These are phyloP conservation scores for Pseudopleuronectes americanus DNA, from an alignment of 2,797 vertebrate genomes.

Conservation along the genomic window DNA sequence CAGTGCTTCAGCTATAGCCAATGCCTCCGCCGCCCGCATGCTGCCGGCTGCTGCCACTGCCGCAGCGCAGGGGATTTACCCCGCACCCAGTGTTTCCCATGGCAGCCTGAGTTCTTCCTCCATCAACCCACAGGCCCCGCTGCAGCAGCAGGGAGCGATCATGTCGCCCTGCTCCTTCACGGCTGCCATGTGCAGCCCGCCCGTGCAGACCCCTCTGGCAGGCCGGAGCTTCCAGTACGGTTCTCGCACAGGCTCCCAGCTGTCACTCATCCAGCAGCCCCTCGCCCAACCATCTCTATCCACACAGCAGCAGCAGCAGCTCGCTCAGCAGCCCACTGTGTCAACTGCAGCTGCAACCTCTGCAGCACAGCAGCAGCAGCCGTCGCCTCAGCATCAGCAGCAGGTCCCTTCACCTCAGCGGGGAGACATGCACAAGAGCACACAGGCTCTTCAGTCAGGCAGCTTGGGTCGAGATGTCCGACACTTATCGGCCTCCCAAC, in stretches of 20 bases:
- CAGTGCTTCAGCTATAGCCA: conserved; percentile 84
- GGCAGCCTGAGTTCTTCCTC: conserved; percentile 89
- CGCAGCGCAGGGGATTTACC: conserved; percentile 87
- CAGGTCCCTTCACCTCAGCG: conserved; percentile 88
- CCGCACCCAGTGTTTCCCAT: conserved; percentile 85
- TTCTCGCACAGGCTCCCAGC: conserved; percentile 93
- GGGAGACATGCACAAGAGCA: conserved; percentile 91
- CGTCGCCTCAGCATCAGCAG: conserved; percentile 67
- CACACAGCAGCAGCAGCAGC: conserved; percentile 67
- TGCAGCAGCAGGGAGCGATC: conserved; percentile 86
- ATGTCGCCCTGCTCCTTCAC: conserved; percentile 95
- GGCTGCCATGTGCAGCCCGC: conserved; percentile 90
- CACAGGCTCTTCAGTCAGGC: conserved; percentile 92
- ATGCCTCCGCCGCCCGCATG: conserved; percentile 87
- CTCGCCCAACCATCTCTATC: conserved; percentile 68
- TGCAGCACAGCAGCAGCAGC: conserved; percentile 61
- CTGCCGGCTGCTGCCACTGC: conserved; percentile 83
- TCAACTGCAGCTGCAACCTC: conserved; percentile 53
- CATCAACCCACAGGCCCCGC: conserved; percentile 85
- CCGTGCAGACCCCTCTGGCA: conserved; percentile 92
- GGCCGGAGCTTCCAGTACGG: conserved; percentile 95
- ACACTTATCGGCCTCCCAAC: conserved; percentile 96
- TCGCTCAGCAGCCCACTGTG: conserved; percentile 57
- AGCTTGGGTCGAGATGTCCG: conserved; percentile 93
- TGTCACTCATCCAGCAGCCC: conserved; percentile 91